Conservation (phyloP, 2,113 vertebrate genomes). For the Dipodomys merriami region DNA sequence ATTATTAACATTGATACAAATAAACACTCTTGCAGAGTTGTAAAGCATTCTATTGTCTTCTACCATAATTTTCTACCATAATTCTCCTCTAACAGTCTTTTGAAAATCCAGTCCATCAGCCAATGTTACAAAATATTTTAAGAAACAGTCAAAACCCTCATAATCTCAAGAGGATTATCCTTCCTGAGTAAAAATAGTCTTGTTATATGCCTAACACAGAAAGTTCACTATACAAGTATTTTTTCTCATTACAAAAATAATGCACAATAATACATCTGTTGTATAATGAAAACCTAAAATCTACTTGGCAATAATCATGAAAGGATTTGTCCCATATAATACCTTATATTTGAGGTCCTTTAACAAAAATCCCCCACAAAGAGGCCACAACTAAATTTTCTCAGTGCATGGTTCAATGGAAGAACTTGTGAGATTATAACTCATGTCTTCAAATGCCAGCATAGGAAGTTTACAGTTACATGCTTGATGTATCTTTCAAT, state of each 20-base stretch:
- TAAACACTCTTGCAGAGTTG: not conserved
- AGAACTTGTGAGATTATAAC: not conserved
- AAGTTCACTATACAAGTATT: not conserved
- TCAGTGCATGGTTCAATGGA: not conserved
- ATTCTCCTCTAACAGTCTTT: conserved; percentile 23
- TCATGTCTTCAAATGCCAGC: not conserved
- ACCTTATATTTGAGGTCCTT: not conserved
- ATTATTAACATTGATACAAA: not conserved
- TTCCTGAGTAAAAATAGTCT: conserved; percentile 28
- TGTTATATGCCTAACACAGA: not conserved
- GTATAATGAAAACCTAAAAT: conserved; percentile 9
- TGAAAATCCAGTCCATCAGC: not conserved
- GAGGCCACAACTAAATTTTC: not conserved
- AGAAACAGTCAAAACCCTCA: conserved; percentile 23
- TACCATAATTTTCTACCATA: not conserved
- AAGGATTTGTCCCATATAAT: conserved; percentile 1
- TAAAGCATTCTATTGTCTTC: not conserved
- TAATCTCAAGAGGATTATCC: not conserved
- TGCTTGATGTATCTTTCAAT: not conserved
- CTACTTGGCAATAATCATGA: conserved; percentile 9
- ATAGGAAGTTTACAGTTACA: not conserved
- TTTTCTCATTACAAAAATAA: conserved; percentile 2
- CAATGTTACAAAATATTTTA: not conserved
- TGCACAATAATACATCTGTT: not conserved
- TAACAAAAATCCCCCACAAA: conserved; percentile 12